Evolutionary conservation across 2,797 vertebrate species (phyloP), one percentile per base, ranked within the genome.

Genomic region (Pseudotriccus pelzelni): DNA sequence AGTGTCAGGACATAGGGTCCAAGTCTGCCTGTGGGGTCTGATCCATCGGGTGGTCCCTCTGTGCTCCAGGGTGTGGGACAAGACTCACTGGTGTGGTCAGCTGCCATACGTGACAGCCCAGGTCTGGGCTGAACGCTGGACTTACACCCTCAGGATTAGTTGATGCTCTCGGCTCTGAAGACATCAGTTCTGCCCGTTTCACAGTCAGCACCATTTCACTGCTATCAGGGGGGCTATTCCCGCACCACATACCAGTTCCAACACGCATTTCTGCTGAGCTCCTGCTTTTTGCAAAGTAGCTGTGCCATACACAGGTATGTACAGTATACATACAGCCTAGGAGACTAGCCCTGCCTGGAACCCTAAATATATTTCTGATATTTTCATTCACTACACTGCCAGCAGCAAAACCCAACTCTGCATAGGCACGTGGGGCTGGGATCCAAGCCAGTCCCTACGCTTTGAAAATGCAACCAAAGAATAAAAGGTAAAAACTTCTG

Each of bases 71-170:
- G 5, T 0, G 0, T 22, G 68, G 27, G 32, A 18, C 36, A 60
- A 28, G 34, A 90, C 37, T 32, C 47, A 9, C 13, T 1, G 7
- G 3, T 17, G 46, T 3, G 36, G 12, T 37, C 55, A 55, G n/a
- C 47, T 32, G 24, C 79, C 6, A 6, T 2, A 46, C 4, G 2
- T 17, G 44, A 25, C 4, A 79, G 50, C 2, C 1, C 44, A 60
- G n/a, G 43, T 46, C 30, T 73, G 70, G 17, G 32, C 67, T 62
- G 50, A 23, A 15, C 27, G 44, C 47, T 55, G 19, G 32, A 25
- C 7, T 10, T 30, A 27, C 1, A 9, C 7, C 37, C 20, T 6
- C 63, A 28, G 0, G 0, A 32, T 6, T 16, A 74, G 21, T 36
- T 90, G 14, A 10, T 52, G 70, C 50, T 55, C 64, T 84, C 67